Evolutionary conservation across 2,113 vertebrate species (phyloP).

Genomic region (Syngnathus scovelli): DNA sequence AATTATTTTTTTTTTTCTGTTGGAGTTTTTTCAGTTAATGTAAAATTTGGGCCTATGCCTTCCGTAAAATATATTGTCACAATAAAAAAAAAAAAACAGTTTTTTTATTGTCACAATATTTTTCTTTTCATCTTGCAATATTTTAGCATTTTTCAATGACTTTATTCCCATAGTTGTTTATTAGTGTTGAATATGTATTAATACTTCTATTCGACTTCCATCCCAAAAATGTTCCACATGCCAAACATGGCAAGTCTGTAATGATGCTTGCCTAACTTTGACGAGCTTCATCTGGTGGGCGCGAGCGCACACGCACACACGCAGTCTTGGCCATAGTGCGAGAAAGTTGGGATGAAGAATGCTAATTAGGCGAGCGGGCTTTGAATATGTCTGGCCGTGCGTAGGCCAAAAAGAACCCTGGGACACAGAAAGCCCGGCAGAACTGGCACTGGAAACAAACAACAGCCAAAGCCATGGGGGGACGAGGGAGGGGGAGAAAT

Average conservation of each 20-base stretch:
- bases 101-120: too few relatives aligned
- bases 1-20: too few relatives aligned
- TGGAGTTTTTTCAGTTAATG: too few relatives aligned
- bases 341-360: conserved; percentile 70
- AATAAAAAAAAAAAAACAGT: too few relatives aligned
- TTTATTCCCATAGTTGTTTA: neutral
- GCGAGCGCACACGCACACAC: conserved; percentile 10
- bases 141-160: neutral
- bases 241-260: neutral
- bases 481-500: conserved; percentile 54
- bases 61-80: too few relatives aligned
- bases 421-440: conserved; percentile 71
- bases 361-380: conserved; percentile 69
- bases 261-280: neutral
- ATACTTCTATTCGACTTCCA: neutral
- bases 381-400: conserved; percentile 70
- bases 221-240: neutral
- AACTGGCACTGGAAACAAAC: conserved; percentile 74
- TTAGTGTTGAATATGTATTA: neutral
- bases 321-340: conserved; percentile 50
- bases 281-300: neutral
- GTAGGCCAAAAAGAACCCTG: conserved; percentile 70
- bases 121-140: neutral
- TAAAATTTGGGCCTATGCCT: too few relatives aligned
- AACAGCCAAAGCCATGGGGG: conserved; percentile 56